These are phyloP conservation scores for Gallinago undulata DNA, from an alignment of 2,113 vertebrate species.

Conservation along the genomic window DNA sequence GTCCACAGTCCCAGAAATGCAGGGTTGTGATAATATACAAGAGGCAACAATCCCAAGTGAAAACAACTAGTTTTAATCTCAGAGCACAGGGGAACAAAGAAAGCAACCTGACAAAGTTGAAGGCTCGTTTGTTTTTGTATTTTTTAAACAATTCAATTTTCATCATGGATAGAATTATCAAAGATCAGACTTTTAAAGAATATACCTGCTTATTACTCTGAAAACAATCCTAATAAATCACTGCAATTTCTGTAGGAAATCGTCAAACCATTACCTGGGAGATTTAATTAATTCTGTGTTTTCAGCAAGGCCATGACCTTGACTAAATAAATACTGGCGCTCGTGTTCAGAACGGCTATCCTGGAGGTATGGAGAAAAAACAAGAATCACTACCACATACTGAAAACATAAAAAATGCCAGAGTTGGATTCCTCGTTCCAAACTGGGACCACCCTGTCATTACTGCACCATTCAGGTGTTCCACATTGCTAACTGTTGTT, in stretches of 20 bases:
- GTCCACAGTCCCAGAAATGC: neutral
- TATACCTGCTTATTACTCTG: neutral
- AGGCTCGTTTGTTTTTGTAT: neutral
- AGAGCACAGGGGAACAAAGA: neutral
- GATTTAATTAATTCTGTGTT: conserved; percentile 93
- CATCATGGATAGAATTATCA: neutral
- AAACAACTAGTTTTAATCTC: neutral
- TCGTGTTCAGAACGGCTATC: conserved; percentile 94
- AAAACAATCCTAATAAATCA: neutral
- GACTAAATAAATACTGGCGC: conserved; percentile 93
- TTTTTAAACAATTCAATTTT: neutral
- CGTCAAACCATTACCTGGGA: conserved; percentile 80
- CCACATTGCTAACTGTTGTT: neutral
- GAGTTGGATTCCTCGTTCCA: neutral
- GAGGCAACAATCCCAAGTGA: neutral
- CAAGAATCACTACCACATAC: neutral
- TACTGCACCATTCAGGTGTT: neutral
- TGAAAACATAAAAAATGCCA: neutral
- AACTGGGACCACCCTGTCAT: neutral
- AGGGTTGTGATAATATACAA: neutral
- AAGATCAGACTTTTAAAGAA: neutral
- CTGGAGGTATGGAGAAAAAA: conserved; percentile 54
- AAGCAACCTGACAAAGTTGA: neutral
- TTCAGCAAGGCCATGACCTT: conserved; percentile 81
- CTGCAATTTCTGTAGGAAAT: neutral